Conservation (phyloP, 2,113 vertebrate species). For the Percina caprodes region DNA sequence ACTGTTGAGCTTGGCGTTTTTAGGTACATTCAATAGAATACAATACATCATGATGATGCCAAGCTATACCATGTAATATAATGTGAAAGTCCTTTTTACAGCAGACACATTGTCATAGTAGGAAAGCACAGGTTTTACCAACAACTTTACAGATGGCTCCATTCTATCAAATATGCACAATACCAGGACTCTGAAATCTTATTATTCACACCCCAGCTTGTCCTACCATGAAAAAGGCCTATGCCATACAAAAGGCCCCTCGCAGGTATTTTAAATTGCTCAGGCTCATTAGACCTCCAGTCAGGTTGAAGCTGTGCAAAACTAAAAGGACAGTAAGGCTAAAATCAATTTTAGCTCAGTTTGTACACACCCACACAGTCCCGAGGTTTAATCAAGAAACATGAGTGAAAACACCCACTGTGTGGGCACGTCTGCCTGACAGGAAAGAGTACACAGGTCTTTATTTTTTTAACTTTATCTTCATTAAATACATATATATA, state of each 20-base stretch:
- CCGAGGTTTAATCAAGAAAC: not conserved
- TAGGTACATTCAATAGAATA: not conserved
- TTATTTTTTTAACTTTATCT: not conserved
- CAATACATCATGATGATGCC: not conserved
- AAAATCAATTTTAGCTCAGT: not conserved
- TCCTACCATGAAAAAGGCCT: not conserved
- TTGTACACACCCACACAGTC: not conserved
- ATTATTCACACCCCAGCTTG: not conserved
- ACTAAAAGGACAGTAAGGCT: not conserved
- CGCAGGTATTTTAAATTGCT: not conserved
- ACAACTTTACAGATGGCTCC: not conserved
- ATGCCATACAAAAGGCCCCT: not conserved
- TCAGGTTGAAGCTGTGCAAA: not conserved
- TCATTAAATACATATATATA: too few species aligned
- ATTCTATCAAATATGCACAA: not conserved
- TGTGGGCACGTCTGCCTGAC: not conserved
- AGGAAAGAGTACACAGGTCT: not conserved
- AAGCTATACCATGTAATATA: not conserved
- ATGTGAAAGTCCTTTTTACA: not conserved
- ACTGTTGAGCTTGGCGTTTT: not conserved
- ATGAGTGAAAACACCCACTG: slow-evolving; percentile 1
- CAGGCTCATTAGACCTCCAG: not conserved
- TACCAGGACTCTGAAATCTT: not conserved
- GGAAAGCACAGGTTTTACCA: not conserved
- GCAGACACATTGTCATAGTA: not conserved